Conservation (phyloP, 2,113 vertebrate genomes). For the Mirza zaza region DNA sequence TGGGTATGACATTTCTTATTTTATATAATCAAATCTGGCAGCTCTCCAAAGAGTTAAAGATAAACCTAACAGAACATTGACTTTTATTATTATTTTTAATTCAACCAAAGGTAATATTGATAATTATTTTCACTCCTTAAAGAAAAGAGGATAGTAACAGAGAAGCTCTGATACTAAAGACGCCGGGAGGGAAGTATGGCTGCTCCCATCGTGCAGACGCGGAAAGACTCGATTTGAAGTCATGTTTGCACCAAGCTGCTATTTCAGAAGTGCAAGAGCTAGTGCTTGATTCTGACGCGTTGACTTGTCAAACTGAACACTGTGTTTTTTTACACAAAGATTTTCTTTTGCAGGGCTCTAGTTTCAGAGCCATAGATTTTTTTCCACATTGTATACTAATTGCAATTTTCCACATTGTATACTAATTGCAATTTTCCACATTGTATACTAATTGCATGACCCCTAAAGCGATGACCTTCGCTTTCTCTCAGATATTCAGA, state of each 20-base stretch:
- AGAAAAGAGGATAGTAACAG: neutral
- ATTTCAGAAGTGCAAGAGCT: neutral
- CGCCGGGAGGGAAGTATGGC: neutral
- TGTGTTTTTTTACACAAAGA: neutral
- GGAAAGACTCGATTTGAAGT: neutral
- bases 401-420: neutral
- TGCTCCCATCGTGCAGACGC: fast-evolving
- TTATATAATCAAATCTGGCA: neutral
- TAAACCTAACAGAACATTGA: neutral
- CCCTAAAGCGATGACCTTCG: neutral
- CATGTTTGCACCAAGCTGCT: neutral
- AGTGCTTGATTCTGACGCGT: fast-evolving
- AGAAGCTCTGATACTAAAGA: neutral
- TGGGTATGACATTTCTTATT: neutral
- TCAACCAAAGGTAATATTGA: neutral
- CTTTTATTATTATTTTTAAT: neutral
- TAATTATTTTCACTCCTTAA: neutral
- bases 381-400: neutral
- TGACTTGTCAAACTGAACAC: neutral
- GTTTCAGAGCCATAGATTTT: neutral
- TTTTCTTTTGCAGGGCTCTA: neutral
- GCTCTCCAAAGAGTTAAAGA: neutral
- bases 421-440: neutral
- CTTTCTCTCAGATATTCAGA: neutral
- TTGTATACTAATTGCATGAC: neutral